Percentiles rank a stretch among this genome's conserved stretches.
Evolutionary conservation across 2,113 vertebrate species (phyloP).

Genomic region (Apodemus speciosus): DNA sequence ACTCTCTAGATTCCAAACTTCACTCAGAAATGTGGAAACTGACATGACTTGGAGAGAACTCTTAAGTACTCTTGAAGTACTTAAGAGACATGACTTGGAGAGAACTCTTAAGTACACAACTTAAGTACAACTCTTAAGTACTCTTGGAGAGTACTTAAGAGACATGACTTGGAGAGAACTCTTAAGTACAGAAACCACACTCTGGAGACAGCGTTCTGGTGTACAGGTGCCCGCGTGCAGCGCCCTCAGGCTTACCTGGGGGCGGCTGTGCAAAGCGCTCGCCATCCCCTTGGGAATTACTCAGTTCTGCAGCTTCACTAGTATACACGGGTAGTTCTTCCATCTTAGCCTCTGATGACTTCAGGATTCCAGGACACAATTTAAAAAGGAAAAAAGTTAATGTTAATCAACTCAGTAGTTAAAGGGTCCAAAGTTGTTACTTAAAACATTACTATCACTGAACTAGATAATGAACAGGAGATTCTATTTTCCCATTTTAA

Average conservation of each 20-base stretch:
- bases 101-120: background rate
- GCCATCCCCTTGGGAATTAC: conserved; percentile 48
- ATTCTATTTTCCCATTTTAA: background rate
- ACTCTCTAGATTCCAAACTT: background rate
- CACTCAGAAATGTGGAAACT: background rate
- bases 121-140: no score
- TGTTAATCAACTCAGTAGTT: conserved; percentile 49
- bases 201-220: background rate
- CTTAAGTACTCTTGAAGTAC: no score
- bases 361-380: conserved; percentile 57
- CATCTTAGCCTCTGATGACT: conserved; percentile 73
- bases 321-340: conserved; percentile 58
- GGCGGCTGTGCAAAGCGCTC: conserved; percentile 51
- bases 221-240: background rate
- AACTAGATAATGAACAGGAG: background rate
- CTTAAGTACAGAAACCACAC: background rate
- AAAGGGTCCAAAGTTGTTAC: conserved; percentile 13
- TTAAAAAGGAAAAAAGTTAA: conserved; percentile 19
- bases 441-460: conserved; percentile 4
- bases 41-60: conserved; percentile 18
- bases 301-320: conserved; percentile 52
- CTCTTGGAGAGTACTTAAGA: no score
- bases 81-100: conserved; percentile 38
- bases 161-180: conserved; percentile 30
- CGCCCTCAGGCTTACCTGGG: conserved; percentile 77